phyloP scores from a whole-genome alignment of 2,797 vertebrate genomes.

The Hozukius guyotensis region DNA sequence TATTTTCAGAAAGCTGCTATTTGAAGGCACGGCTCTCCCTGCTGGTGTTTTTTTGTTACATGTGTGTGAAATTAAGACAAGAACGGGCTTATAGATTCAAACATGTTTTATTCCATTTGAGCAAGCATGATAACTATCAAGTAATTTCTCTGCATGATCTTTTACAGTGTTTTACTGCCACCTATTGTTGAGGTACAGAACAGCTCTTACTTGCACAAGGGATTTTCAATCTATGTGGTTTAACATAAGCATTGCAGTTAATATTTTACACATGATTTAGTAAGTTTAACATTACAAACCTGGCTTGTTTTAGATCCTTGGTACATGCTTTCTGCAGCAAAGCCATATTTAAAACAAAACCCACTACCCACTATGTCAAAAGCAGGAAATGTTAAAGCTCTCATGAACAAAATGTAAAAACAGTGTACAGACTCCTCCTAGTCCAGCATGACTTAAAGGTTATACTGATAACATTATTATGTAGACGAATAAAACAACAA shows the following conservation, averaged over 20 bases:
- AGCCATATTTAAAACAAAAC: constrained; percentile 2
- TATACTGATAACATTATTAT: no score
- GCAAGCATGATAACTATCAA: background rate
- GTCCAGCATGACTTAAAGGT: background rate
- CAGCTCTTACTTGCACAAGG: background rate
- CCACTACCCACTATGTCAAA: background rate
- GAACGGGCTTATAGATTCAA: background rate
- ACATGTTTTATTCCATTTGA: constrained; percentile 30
- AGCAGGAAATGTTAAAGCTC: background rate
- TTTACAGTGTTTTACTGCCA: constrained; percentile 73
- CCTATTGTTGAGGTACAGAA: constrained; percentile 59
- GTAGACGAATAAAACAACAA: no score
- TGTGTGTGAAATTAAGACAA: constrained; percentile 8
- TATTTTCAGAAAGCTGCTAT: background rate
- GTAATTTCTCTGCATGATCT: background rate
- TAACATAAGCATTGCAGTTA: background rate
- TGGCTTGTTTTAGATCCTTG: background rate
- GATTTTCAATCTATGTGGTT: background rate
- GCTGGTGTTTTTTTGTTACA: background rate
- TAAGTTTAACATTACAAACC: background rate
- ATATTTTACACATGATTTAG: background rate
- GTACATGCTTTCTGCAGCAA: background rate
- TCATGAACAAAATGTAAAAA: background rate
- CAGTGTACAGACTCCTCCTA: background rate
- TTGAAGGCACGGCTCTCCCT: background rate